These are phyloP conservation scores for Netelia virgata DNA, from an alignment of 2,888 invertebrate genomes.

Conservation along the genomic window DNA sequence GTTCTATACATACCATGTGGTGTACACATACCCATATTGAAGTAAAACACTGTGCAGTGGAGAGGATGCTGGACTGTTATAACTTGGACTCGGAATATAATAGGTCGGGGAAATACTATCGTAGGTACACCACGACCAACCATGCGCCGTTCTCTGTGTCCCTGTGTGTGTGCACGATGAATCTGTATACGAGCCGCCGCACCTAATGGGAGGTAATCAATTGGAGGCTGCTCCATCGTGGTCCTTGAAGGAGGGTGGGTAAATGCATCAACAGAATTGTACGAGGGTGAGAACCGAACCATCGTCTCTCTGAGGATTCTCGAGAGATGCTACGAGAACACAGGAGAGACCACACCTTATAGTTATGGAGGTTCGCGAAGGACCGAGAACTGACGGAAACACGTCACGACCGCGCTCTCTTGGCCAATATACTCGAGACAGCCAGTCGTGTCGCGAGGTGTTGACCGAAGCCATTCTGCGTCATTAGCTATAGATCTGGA, in stretches of 20 bases:
- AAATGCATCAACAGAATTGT: constrained; percentile 13
- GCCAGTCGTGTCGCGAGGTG: constrained; percentile 6
- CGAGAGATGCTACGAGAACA: constrained; percentile 17
- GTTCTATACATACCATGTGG: neutral
- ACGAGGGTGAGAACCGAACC: constrained; percentile 27
- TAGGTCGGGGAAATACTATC: constrained; percentile 11
- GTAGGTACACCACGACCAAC: neutral
- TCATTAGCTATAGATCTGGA: neutral
- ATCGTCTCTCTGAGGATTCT: constrained; percentile 10
- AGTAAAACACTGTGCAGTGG: neutral
- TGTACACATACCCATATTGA: neutral
- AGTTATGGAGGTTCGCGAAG: neutral
- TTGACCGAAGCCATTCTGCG: neutral
- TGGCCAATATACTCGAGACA: constrained; percentile 23
- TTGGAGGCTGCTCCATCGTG: constrained; percentile 41
- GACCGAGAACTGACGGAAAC: constrained; percentile 11
- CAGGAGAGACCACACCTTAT: neutral
- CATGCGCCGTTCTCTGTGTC: neutral
- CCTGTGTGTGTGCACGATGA: neutral
- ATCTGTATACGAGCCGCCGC: constrained; percentile 18
- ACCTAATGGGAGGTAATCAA: constrained; percentile 44
- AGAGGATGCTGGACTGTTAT: constrained; percentile 15
- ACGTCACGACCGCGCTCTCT: neutral
- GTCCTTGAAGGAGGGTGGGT: neutral
- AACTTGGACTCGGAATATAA: constrained; percentile 25